phyloP scores from a whole-genome alignment of 1,140 invertebrate species.

The Drosophila neocordata region DNA sequence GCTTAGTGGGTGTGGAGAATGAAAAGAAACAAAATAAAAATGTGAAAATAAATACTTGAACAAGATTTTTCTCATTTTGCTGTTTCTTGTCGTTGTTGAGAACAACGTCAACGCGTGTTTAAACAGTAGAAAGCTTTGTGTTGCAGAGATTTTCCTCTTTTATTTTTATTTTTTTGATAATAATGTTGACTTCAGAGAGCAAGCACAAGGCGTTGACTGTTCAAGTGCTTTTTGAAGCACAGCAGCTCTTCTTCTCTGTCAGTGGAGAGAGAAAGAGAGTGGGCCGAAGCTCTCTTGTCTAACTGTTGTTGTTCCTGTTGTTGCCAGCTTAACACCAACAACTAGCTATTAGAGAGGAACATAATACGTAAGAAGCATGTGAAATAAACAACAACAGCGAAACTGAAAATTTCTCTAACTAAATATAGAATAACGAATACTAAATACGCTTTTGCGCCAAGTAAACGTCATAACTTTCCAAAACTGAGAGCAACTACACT shows the following conservation, averaged over 20 bases:
- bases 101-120: slow-evolving; percentile 19
- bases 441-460: not conserved
- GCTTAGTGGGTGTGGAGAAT: not conserved
- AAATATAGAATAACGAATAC: not conserved
- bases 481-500: no score
- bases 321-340: slow-evolving; percentile 54
- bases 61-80: slow-evolving; percentile 15
- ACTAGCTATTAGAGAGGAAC: slow-evolving; percentile 28
- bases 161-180: slow-evolving; percentile 26
- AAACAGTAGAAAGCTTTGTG: slow-evolving; percentile 22
- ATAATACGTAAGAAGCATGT: slow-evolving; percentile 54
- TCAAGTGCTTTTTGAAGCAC: slow-evolving; percentile 34
- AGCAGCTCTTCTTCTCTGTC: slow-evolving; percentile 31
- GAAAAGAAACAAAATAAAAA: not conserved
- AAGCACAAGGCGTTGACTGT: slow-evolving; percentile 60
- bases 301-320: slow-evolving; percentile 31
- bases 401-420: not conserved
- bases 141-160: slow-evolving; percentile 28
- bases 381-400: slow-evolving; percentile 43
- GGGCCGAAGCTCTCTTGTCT: slow-evolving; percentile 15
- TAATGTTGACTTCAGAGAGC: slow-evolving; percentile 42
- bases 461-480: no score
- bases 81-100: slow-evolving; percentile 4
- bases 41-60: slow-evolving; percentile 16
- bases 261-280: slow-evolving; percentile 1